Percentiles rank a stretch among this genome's conserved stretches.
These are phyloP conservation scores for Drosophila pseudoananassae DNA, from an alignment of 1,140 invertebrate species.

Conservation along the genomic window DNA sequence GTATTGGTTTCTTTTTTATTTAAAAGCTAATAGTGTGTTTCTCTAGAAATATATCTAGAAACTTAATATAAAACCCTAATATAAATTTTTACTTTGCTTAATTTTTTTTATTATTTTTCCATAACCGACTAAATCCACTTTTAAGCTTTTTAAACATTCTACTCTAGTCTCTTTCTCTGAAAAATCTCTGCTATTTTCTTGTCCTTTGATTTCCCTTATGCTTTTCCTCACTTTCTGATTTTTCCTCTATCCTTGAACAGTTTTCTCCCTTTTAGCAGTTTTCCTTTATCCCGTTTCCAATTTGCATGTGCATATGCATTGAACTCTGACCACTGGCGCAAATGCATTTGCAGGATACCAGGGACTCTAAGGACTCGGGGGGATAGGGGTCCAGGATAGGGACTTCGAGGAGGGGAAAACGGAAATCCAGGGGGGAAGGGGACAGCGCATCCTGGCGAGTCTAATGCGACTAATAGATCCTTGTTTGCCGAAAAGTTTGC, in stretches of 20 bases:
- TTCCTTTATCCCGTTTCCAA: conserved; percentile 10
- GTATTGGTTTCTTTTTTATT: no score
- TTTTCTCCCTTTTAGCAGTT: not conserved
- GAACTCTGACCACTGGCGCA: conserved; percentile 52
- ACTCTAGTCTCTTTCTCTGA: no score
- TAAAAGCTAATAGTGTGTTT: no score
- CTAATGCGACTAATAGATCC: conserved; percentile 75
- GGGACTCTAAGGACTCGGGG: not conserved
- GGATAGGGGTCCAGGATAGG: not conserved
- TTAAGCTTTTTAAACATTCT: no score
- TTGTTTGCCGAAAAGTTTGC: conserved; percentile 65
- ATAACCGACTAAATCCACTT: no score
- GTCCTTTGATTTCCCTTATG: not conserved
- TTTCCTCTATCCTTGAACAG: not conserved
- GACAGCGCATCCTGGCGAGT: conserved; percentile 49
- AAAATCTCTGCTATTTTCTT: not conserved
- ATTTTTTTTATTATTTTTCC: no score
- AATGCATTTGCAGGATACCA: not conserved
- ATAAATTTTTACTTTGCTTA: no score
- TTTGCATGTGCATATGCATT: conserved; percentile 64
- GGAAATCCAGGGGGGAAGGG: not conserved
- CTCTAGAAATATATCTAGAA: no score
- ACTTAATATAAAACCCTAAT: no score
- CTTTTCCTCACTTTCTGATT: not conserved
- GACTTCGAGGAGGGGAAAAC: not conserved